Base-by-base conservation (phyloP, 2,113 vertebrate species). In the Dipodomys stephensi region DNA sequence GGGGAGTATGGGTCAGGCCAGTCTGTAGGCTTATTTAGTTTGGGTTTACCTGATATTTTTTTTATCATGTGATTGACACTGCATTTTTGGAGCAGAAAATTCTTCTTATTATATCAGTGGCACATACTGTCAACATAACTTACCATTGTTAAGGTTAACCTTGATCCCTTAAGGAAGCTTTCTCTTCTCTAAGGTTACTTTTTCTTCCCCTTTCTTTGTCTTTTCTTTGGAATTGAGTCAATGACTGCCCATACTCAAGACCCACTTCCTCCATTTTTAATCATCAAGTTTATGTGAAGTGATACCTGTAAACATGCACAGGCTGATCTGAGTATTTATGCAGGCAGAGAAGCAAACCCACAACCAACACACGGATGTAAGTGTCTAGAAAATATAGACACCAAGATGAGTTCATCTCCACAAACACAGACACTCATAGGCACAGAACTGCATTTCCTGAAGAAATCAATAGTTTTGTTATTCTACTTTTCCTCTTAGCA, bases 381-480 rank as follows among this genome's bases (percentile, higher is more conserved):
- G n/a, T 18, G 28, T 20, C 46, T 60, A 79, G 79, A 18, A 65
- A 39, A 82, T 30, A 44, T 30, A 62, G 49, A 93, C 23, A 60
- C 35, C 4, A 28, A 18, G 22, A 53, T 78, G 74, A 87, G 84
- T 87, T 90, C 53, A 46, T 60, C 60, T 27, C 46, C 46, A 46
- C 44, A 79, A 76, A 65, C 77, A 81, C 8, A 84, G 62, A 72
- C 20, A 39, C 20, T 19, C 30, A 18, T 12, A 27, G 77, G 68
- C 76, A 74, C 88, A 79, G 65, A 71, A 82, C 53, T 2, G 0
- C 49, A 81, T 73, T 28, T 35, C 57, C 27, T 1, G 6, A 67
- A 82, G 60, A 93, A 83, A 94, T 94, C 94, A 88, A 76, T 79
- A 93, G 16, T 35, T 92, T 69, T 83, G 68, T 88, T 30, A 78